Evolutionary conservation across 2,888 invertebrate species (phyloP).

Genomic region (Dioctria linearis): DNA sequence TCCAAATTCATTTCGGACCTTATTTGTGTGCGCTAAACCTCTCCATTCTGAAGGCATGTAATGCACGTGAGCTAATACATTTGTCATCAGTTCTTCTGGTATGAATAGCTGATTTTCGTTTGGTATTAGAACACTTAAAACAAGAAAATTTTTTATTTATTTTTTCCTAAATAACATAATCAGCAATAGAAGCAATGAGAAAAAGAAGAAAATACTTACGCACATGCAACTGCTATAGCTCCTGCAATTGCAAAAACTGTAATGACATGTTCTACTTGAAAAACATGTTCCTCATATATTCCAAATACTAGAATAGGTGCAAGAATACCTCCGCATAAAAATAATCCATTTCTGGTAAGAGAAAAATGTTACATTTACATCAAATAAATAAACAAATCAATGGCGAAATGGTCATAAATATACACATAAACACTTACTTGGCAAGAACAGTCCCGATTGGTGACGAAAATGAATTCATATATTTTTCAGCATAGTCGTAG

Average conservation of each 20-base stretch:
- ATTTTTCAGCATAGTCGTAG: slow-evolving; percentile 92
- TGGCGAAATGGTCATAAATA: too few relatives aligned
- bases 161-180: neutral
- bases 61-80: slow-evolving; percentile 91
- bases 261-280: slow-evolving; percentile 91
- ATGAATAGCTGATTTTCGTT: slow-evolving; percentile 90
- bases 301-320: slow-evolving; percentile 86
- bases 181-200: slow-evolving; percentile 19
- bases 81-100: slow-evolving; percentile 90
- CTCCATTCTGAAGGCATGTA: slow-evolving; percentile 94
- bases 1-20: slow-evolving; percentile 89
- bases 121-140: slow-evolving; percentile 80
- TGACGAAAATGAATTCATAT: slow-evolving; percentile 93
- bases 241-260: slow-evolving; percentile 87
- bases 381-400: slow-evolving; percentile 59
- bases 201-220: slow-evolving; percentile 67
- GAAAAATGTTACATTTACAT: neutral
- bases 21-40: slow-evolving; percentile 89
- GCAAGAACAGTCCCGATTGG: slow-evolving; percentile 84
- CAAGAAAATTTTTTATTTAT: neutral
- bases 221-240: slow-evolving; percentile 82
- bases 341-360: slow-evolving; percentile 80
- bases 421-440: slow-evolving; percentile 73
- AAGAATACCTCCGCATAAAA: slow-evolving; percentile 88
- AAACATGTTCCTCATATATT: slow-evolving; percentile 93